phyloP scores from a whole-genome alignment of 1,140 invertebrate genomes.

The Drosophila simulans region DNA sequence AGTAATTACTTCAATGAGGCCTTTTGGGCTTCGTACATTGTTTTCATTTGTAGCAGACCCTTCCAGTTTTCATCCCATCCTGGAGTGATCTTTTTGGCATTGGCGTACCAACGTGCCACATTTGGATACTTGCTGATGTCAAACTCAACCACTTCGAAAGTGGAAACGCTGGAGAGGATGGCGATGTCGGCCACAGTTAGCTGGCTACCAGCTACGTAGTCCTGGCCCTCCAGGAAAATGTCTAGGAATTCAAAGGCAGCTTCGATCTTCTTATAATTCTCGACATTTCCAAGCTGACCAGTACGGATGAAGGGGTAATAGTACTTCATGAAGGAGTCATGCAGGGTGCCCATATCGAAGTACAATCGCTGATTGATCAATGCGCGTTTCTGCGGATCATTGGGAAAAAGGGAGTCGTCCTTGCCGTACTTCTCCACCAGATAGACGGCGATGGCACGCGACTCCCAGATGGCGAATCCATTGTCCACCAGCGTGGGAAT shows the following conservation, averaged over 20 bases:
- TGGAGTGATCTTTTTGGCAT: slow-evolving; percentile 42
- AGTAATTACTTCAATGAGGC: slow-evolving; percentile 1
- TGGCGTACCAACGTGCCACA: slow-evolving; percentile 46
- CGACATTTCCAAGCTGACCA: slow-evolving; percentile 12
- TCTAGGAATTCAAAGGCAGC: slow-evolving; percentile 36
- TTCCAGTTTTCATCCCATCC: slow-evolving; percentile 86
- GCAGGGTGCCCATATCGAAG: slow-evolving; percentile 86
- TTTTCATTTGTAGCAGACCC: slow-evolving; percentile 74
- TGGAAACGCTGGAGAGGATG: slow-evolving; percentile 47
- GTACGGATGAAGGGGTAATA: slow-evolving; percentile 48
- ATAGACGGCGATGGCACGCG: slow-evolving; percentile 67
- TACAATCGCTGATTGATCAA: slow-evolving; percentile 86
- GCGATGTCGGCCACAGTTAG: slow-evolving; percentile 54
- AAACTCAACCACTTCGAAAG: slow-evolving; percentile 25
- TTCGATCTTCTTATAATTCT: slow-evolving; percentile 39
- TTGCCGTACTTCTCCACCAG: slow-evolving; percentile 72
- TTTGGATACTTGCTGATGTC: slow-evolving; percentile 53
- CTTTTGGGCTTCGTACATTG: slow-evolving; percentile 1
- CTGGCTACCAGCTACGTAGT: slow-evolving; percentile 46
- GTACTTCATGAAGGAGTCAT: slow-evolving; percentile 80
- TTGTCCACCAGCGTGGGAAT: slow-evolving; percentile 69
- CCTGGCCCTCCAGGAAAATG: slow-evolving; percentile 43
- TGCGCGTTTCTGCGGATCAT: slow-evolving; percentile 85
- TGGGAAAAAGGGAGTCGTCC: slow-evolving; percentile 86
- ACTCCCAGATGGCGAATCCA: slow-evolving; percentile 63